These are phyloP conservation scores for Bilobella aurantiaca DNA, from an alignment of 1,140 invertebrate species.

Conservation along the genomic window DNA sequence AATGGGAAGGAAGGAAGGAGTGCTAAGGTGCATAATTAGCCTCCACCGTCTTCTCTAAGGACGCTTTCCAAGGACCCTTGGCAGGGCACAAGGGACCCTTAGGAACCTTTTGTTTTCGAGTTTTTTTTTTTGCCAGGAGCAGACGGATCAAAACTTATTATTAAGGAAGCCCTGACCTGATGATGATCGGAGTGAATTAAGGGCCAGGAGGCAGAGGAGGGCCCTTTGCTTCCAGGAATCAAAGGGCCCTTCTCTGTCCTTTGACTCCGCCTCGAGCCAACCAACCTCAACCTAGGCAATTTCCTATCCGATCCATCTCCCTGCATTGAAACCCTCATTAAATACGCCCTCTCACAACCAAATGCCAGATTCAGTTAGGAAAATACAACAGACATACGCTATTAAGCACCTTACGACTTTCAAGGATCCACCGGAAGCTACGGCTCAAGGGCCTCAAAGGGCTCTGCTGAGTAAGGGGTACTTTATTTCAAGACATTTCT, in stretches of 20 bases:
- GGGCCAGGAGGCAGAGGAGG: neutral
- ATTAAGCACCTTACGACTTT: conserved; percentile 1
- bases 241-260: neutral
- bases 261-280: conserved; percentile 22
- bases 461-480: too few relatives aligned
- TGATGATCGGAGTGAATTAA: conserved; percentile 1
- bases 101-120: neutral
- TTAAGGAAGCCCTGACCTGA: conserved; percentile 20
- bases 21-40: neutral
- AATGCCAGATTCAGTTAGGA: conserved; percentile 2
- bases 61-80: too few relatives aligned
- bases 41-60: too few relatives aligned
- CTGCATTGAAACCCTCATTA: neutral
- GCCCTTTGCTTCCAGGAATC: conserved; percentile 7
- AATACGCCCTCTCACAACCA: neutral
- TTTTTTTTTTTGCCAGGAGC: conserved; percentile 20
- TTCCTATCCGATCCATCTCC: conserved; percentile 6
- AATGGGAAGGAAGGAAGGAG: neutral
- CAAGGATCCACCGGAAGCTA: neutral
- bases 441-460: neutral
- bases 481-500: too few relatives aligned
- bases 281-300: conserved; percentile 13
- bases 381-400: neutral
- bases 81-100: too few relatives aligned
- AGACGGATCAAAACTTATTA: conserved; percentile 31